Conservation (phyloP, 37 sponge, comb jelly and placozoan species). For the Chondrosia reniformis region DNA sequence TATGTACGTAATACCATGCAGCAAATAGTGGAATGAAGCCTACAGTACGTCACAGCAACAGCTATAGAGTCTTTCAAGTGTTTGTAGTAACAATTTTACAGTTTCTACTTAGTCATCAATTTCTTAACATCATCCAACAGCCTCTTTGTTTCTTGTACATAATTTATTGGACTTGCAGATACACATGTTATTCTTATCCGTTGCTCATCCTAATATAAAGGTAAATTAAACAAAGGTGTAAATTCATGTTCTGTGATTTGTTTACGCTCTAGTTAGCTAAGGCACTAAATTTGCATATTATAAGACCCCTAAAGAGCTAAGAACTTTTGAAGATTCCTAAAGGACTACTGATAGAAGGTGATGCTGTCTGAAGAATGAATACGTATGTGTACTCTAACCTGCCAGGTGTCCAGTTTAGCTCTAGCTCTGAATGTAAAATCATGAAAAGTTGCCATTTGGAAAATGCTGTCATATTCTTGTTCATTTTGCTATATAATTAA, state of each 20-base stretch:
- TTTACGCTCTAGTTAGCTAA: not conserved
- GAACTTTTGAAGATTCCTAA: not conserved
- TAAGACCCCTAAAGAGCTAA: not conserved
- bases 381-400: no score
- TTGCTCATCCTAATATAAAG: constrained; percentile 64
- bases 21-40: no score
- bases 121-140: constrained; percentile 60
- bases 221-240: not conserved
- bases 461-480: constrained; percentile 53
- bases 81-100: no score
- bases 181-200: constrained; percentile 63
- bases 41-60: no score
- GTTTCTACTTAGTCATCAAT: constrained; percentile 29
- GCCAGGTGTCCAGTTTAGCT: constrained; percentile 84
- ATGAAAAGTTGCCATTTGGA: constrained; percentile 66
- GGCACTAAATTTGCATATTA: not conserved
- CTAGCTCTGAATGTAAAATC: constrained; percentile 62
- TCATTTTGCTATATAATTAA: constrained; percentile 32
- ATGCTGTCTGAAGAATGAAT: no score
- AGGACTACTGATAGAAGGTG: no score
- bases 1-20: no score
- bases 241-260: not conserved
- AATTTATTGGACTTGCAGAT: constrained; percentile 40
- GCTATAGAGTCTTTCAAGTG: no score
- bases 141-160: constrained; percentile 51